Percentiles rank a stretch among this genome's conserved stretches.
These are phyloP conservation scores for Sparidentex hasta DNA, from an alignment of 2,797 vertebrate species.

Conservation along the genomic window DNA sequence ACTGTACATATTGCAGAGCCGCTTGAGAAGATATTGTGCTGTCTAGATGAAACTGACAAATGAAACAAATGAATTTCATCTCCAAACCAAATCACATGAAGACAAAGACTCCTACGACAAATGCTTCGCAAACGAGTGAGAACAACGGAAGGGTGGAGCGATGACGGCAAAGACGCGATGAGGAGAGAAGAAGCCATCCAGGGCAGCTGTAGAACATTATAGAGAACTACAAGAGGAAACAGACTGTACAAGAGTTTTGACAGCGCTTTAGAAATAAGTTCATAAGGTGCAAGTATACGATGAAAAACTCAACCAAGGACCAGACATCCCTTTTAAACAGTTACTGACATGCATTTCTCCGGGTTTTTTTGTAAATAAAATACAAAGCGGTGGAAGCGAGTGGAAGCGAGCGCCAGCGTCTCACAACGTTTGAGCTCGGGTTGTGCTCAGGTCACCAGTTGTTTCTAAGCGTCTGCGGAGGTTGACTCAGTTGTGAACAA, in stretches of 20 bases:
- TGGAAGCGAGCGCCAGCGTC: neutral
- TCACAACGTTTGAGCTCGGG: conserved; percentile 13
- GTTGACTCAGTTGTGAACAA: conserved; percentile 46
- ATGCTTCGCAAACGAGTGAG: neutral
- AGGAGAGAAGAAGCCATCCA: neutral
- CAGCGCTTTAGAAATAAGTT: neutral
- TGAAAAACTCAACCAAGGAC: conserved; percentile 6
- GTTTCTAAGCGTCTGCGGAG: conserved; percentile 40
- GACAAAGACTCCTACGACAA: no score
- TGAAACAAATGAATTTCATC: neutral
- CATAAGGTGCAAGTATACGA: conserved; percentile 11
- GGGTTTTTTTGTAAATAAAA: conserved; percentile 8
- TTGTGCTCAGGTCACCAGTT: conserved; percentile 40
- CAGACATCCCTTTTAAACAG: neutral
- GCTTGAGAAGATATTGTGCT: neutral
- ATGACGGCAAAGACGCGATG: neutral
- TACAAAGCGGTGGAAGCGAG: conserved; percentile 21
- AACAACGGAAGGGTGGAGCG: neutral
- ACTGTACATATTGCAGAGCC: no score
- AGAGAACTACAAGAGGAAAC: no score
- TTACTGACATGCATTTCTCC: conserved; percentile 8
- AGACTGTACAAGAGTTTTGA: neutral
- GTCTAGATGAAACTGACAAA: neutral
- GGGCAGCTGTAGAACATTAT: neutral
- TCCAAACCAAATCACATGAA: neutral